Base-by-base conservation (phyloP, 2,888 invertebrate genomes). In the Cheilosia variabilis region DNA sequence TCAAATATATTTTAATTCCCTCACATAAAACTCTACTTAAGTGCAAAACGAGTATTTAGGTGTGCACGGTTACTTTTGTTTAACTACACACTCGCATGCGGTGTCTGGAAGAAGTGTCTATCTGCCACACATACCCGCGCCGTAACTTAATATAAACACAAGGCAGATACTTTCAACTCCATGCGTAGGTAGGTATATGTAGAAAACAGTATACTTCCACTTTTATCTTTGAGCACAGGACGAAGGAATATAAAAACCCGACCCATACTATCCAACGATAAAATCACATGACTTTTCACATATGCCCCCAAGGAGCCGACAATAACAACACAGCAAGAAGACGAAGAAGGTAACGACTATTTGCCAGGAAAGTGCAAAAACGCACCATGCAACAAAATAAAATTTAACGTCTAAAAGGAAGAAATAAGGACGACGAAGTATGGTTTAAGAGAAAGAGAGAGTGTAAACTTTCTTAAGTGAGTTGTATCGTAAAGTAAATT, bases 401-500 rank as follows among this genome's bases (percentile, higher is more conserved):
- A 75, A 73, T 75, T 65, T 24, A 24, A 76, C 69, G 58, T 69
- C 34, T 65, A 55, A 27, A 62, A 63, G 57, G 45, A 53, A 7
- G 15, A 66, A 57, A 13, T n/a, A 24, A 19, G 24, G 13, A 22
- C 2, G 41, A 24, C 24, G 52, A 15, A 2, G 50, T 45, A n/a
- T 41, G 27, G 22, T 27, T 45, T 4, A 34, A 65, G 45, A 37
- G 22, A 34, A 55, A 27, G 27, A 58, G 27, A 65, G 71, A 71
- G 71, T 27, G 58, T 79, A 80, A 86, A 86, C 86, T 81, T 81
- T 76, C 73, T 79, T 79, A 86, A 86, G 81, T 86, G 86, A 81
- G 81, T 86, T 86, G 81, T 86, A 81, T 86, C 81, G 81, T 86
- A 81, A 86, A 81, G 81, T 86, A 86, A 86, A 86, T 86, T 86